Base-by-base conservation (phyloP, 2,888 invertebrate species). In the Drosophila borealis region DNA sequence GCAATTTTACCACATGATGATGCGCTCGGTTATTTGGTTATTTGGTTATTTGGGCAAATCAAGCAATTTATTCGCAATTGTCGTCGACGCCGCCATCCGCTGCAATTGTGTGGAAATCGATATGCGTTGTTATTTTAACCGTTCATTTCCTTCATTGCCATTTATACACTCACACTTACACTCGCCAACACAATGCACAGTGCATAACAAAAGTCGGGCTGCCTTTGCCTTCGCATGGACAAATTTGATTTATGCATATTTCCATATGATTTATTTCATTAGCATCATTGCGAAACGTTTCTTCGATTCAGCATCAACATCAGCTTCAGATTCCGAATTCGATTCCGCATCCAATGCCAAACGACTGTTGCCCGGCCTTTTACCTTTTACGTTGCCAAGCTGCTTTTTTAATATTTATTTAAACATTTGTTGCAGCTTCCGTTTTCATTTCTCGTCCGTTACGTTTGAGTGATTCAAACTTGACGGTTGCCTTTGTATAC, bases 211-310 rank as follows among this genome's bases (percentile, higher is more conserved):
- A 49, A 60, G 53, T 49, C 33, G 49, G 48, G 56, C 49, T 56
- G 70, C 67, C 59, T 65, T 78, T 50, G 66, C 51, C 45, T 46
- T 62, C 45, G 62, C 37, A 39, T 70, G 68, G 70, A 49, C 44
- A 82, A 85, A 85, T 85, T 79, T 88, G 88, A 88, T 86, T 84
- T 79, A 88, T 86, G 85, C 85, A 88, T 74, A 86, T 84, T 86
- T 86, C 85, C 85, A 86, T 84, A 79, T 86, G 85, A 86, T 88
- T 86, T 87, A 84, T 88, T 86, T 87, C 88, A 88, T 85, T 85
- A 84, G 83, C 80, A 81, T 86, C 77, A 86, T 75, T 79, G 70
- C 67, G 57, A 61, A 65, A 48, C 70, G 48, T 54, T 60, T 39
- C 68, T 59, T 56, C 51, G 25, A 54, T 49, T 73, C 8, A 44